Base-by-base conservation (phyloP, 2,113 vertebrate genomes). In the Nannobrachium achirus region DNA sequence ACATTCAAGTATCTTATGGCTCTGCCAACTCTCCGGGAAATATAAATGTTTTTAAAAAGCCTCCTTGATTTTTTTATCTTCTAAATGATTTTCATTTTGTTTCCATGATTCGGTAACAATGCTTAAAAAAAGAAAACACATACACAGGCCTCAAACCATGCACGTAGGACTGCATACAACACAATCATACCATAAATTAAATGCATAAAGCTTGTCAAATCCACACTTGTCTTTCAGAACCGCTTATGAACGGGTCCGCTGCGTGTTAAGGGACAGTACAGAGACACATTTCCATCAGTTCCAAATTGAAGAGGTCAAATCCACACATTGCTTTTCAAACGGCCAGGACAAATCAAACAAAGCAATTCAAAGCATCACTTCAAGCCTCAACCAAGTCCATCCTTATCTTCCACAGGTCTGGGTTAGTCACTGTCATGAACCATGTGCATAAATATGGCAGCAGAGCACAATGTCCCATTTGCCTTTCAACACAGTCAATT, bases 121-220 rank as follows among this genome's bases (percentile, higher is more conserved):
- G 20, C 20, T 25, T 25, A 25, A 25, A 25, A 25, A 25, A 25
- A 25, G 4, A 1, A 25, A 1, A 33, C 25, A 33, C 25, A 46
- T 49, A 18, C 77, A 88, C 84, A 64, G 69, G 70, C 48, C 16
- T 67, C 78, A 88, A 67, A 75, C 69, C 88, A 88, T 87, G 86
- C 88, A 53, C 8, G 18, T 15, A 9, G 42, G 40, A 63, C 56
- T n/a, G 42, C 18, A 56, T 11, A 48, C 33, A 33, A 33, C 25
- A 33, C 25, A 33, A 4, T 33, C 1, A 33, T 33, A 33, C 25
- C 25, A 33, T 33, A 33, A 33, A 33, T 3, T 33, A 33, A 33
- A 33, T 33, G 25, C 25, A 4, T 33, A 33, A 33, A 33, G 25
- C 25, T 33, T 33, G 25, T 33, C 25, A 33, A 33, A 33, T 33